These are phyloP conservation scores for Chrysemys picta DNA, from an alignment of 2,113 vertebrate genomes.

Conservation along the genomic window DNA sequence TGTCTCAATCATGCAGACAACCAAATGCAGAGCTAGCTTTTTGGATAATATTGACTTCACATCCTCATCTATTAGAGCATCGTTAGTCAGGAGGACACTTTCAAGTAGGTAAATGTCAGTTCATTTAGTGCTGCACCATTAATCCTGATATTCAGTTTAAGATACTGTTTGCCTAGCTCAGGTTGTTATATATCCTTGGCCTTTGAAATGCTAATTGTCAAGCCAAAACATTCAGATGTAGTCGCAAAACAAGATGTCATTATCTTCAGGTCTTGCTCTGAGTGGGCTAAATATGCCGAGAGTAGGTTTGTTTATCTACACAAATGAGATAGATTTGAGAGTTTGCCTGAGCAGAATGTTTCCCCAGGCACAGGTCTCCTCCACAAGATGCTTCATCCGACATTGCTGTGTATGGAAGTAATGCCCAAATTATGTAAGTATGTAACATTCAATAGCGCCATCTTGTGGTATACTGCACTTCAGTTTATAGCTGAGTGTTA, in stretches of 20 bases:
- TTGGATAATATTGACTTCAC: not conserved
- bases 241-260: accelerated
- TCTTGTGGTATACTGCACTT: not conserved
- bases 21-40: not conserved
- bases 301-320: not conserved
- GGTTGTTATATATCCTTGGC: not conserved
- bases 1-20: not conserved
- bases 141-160: not conserved
- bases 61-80: not conserved
- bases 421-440: accelerated
- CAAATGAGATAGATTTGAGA: not conserved
- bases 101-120: not conserved
- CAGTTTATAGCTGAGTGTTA: not conserved
- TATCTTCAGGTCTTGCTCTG: not conserved
- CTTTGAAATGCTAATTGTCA: not conserved
- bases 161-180: not conserved
- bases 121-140: not conserved
- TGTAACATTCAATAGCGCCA: slow-evolving; percentile 5
- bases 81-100: not conserved
- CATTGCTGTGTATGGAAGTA: no score
- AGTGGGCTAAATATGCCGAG: not conserved
- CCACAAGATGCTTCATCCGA: not conserved
- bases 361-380: not conserved
- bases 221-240: accelerated
- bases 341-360: not conserved